Conservation (phyloP, 2,797 vertebrate genomes). For the Diglossa cyanea region DNA sequence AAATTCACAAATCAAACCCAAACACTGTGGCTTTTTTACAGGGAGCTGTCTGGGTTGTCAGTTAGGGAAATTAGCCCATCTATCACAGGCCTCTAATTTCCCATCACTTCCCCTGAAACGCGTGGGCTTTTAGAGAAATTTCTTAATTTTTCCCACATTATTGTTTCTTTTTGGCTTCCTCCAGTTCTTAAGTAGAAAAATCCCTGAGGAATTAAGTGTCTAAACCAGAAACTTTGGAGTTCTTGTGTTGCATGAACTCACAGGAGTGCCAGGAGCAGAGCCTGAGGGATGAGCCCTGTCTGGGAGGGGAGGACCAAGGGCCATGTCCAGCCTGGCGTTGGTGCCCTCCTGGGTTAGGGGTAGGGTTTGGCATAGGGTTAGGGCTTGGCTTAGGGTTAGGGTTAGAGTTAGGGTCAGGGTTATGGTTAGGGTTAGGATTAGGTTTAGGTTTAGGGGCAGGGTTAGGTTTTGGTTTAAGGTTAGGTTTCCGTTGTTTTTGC, state of each 20-base stretch:
- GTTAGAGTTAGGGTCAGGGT: too few relatives aligned
- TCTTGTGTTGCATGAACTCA: not conserved
- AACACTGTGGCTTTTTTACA: not conserved
- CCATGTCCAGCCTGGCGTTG: rapidly evolving
- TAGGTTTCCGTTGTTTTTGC: not conserved
- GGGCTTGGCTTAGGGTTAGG: too few relatives aligned
- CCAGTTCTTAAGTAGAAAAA: not conserved
- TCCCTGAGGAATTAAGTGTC: not conserved
- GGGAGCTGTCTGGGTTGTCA: constrained; percentile 35
- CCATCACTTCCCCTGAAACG: not conserved
- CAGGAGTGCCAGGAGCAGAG: not conserved
- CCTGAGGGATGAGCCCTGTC: rapidly evolving
- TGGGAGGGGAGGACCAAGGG: rapidly evolving
- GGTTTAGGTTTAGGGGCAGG: not conserved
- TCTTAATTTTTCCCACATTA: not conserved
- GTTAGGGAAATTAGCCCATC: constrained; percentile 35
- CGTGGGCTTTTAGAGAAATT: constrained; percentile 36
- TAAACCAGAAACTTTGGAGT: not conserved
- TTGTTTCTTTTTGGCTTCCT: not conserved
- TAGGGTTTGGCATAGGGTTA: not conserved
- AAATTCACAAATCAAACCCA: constrained; percentile 18
- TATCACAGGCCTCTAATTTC: constrained; percentile 1
- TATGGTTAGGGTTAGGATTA: not conserved
- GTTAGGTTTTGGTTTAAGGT: too few relatives aligned
- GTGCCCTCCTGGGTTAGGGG: rapidly evolving